Evolutionary conservation across 2,797 vertebrate species (phyloP).

Genomic region (Girardinus metallicus): DNA sequence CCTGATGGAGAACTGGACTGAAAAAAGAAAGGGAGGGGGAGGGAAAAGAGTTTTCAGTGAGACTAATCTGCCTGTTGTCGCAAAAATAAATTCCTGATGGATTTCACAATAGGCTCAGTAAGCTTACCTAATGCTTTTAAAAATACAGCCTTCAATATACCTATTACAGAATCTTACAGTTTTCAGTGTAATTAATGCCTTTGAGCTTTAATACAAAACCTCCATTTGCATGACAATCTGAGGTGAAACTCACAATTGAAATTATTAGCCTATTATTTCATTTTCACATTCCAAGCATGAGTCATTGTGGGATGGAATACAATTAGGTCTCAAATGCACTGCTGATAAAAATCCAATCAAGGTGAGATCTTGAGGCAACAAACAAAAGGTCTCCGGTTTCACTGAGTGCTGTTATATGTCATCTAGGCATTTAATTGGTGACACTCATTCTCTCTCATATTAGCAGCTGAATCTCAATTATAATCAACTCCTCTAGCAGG

Average conservation of each 20-base stretch:
- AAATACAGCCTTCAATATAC: slow-evolving; percentile 23
- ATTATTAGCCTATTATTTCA: slow-evolving; percentile 28
- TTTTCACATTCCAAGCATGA: slow-evolving; percentile 18
- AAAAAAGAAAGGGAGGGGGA: not conserved
- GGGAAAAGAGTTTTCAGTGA: slow-evolving; percentile 29
- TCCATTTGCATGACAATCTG: slow-evolving; percentile 11
- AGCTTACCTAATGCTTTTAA: slow-evolving; percentile 44
- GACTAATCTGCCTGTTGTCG: slow-evolving; percentile 66
- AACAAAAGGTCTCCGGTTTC: slow-evolving; percentile 34
- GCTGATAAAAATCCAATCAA: slow-evolving; percentile 37
- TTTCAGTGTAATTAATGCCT: slow-evolving; percentile 38
- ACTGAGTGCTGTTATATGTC: slow-evolving; percentile 20
- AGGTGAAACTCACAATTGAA: slow-evolving; percentile 35
- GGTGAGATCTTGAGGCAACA: slow-evolving; percentile 38
- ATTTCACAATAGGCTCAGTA: slow-evolving; percentile 63
- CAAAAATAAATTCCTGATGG: slow-evolving; percentile 64
- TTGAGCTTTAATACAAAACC: slow-evolving; percentile 23
- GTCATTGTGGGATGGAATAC: slow-evolving; percentile 15
- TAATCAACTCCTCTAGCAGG: slow-evolving; percentile 27
- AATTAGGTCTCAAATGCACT: slow-evolving; percentile 35
- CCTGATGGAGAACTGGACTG: slow-evolving; percentile 74
- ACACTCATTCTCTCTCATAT: slow-evolving; percentile 32
- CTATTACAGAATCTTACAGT: slow-evolving; percentile 15
- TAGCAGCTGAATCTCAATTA: slow-evolving; percentile 17
- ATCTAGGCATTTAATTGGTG: slow-evolving; percentile 17